A percentile compares a stretch with the other conserved stretches of the same genome.
Conservation (phyloP, 1,140 invertebrate species). For the Diuraphis noxia region DNA sequence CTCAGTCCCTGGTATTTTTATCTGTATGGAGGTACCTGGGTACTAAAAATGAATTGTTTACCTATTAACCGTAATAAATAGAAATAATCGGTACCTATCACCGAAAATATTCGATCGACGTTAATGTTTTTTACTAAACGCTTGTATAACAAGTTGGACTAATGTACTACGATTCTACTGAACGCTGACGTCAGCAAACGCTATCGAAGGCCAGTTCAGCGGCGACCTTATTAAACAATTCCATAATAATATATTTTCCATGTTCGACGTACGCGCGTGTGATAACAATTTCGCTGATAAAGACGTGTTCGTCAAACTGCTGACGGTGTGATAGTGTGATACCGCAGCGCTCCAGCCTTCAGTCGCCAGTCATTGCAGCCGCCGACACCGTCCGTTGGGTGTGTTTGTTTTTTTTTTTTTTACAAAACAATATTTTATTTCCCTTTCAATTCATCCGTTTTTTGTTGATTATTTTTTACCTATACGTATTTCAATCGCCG, state of each 20-base stretch:
- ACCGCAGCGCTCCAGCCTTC: background rate
- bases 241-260: too few relatives aligned
- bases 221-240: background rate
- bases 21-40: too few relatives aligned
- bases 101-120: background rate
- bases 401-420: background rate
- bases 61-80: background rate
- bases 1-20: too few relatives aligned
- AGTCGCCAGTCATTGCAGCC: background rate
- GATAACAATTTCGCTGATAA: background rate
- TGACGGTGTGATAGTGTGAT: background rate
- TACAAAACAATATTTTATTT: background rate
- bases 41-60: background rate
- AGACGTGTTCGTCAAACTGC: background rate
- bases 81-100: background rate
- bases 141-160: too few relatives aligned
- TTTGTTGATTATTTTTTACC: background rate
- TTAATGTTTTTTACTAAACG: background rate
- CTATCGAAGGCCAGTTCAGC: background rate
- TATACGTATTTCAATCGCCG: background rate
- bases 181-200: background rate
- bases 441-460: background rate
- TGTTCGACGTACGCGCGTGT: background rate
- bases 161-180: background rate
- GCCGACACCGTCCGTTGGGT: too few relatives aligned